Conservation (phyloP, 2,888 invertebrate genomes). For the Hecatera dysodea region DNA sequence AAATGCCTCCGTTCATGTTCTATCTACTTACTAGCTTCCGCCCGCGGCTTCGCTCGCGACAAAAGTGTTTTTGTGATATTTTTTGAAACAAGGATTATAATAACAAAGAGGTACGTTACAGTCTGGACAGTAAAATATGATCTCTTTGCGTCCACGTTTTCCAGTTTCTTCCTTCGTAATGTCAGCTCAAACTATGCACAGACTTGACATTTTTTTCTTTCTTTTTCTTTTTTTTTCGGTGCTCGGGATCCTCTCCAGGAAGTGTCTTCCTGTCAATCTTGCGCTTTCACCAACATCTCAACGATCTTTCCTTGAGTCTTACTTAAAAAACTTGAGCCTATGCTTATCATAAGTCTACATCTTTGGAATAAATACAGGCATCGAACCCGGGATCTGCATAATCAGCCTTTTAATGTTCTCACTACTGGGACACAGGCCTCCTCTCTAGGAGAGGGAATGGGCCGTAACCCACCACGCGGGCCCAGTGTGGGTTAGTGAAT, state of each 20-base stretch:
- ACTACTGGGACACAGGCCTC: no score
- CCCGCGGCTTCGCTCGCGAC: no score
- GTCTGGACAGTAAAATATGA: conserved; percentile 14
- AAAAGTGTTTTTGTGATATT: no score
- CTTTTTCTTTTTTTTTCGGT: conserved; percentile 35
- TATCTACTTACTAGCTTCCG: no score
- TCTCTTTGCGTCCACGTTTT: conserved; percentile 9
- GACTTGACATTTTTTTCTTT: no score
- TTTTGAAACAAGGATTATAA: conserved; percentile 6
- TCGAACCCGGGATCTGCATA: background rate
- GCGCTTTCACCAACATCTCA: conserved; percentile 4
- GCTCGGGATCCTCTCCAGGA: conserved; percentile 34
- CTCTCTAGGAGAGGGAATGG: no score
- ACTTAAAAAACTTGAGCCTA: background rate
- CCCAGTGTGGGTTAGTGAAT: no score
- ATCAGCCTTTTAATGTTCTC: no score
- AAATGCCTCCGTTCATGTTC: no score
- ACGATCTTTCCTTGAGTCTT: no score
- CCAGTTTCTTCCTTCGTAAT: conserved; percentile 1
- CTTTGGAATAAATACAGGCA: background rate
- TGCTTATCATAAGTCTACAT: background rate
- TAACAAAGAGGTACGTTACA: conserved; percentile 9
- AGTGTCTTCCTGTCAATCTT: conserved; percentile 10
- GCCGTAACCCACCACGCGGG: no score
- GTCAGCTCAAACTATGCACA: conserved; percentile 29